Base-by-base conservation (phyloP, 2,797 vertebrate genomes). In the Chanos chanos region DNA sequence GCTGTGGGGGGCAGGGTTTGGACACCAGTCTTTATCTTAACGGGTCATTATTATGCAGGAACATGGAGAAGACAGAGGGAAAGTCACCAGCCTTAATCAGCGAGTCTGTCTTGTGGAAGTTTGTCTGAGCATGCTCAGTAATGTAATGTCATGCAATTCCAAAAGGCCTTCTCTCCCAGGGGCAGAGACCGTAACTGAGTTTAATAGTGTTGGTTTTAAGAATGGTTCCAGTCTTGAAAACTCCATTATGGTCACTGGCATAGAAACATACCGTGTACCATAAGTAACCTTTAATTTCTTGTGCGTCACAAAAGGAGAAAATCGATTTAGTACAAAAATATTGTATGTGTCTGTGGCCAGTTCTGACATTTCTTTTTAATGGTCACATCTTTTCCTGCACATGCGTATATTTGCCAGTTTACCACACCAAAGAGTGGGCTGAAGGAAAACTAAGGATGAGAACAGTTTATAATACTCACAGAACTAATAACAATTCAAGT, bases 191-290 rank as follows among this genome's bases (percentile, higher is more conserved):
- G 3, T 41, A 21, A 40, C 52, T 49, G 37, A 30, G 34, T 41
- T 54, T 58, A 56, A 41, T 49, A 64, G 24, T 37, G 49, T 54
- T 61, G 15, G 24, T 50, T 58, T 67, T 49, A 15, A 28, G 50
- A 54, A 31, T 13, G 19, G 40, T 16, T 51, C 37, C 27, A 31
- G 33, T 39, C 33, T 34, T 4, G n/a, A 43, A 24, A 16, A 18
- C 31, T 48, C 22, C 37, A 45, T 45, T 71, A 37, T 24, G 28
- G 48, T 52, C 28, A 12, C 36, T 44, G 52, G 57, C 28, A 16
- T 39, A 24, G 18, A 15, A 40, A 19, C 15, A 27, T 8, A 28
- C 15, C 16, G 33, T 9, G 10, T 60, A 43, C 39, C 21, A 27
- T 51, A 41, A 37, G 16, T 21, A 36, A 34, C 16, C 31, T 9